A percentile compares a stretch with the other conserved stretches of the same genome.
These are phyloP conservation scores for Scolopax rusticola DNA, from an alignment of 2,797 vertebrate species.

Conservation along the genomic window DNA sequence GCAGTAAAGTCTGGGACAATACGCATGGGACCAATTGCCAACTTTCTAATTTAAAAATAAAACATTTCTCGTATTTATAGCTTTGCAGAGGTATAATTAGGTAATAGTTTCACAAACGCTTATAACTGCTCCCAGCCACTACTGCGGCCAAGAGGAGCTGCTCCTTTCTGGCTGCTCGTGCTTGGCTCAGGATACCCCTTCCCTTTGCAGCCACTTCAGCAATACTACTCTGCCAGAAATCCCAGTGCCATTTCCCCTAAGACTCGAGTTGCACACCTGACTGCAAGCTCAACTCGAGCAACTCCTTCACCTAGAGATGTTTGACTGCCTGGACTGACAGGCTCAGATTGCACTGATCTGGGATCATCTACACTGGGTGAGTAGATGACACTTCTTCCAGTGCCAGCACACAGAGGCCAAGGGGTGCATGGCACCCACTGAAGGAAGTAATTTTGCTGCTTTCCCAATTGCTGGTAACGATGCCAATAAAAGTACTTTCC, in stretches of 20 bases:
- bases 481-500: background rate
- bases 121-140: background rate
- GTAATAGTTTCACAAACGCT: background rate
- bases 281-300: background rate
- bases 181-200: background rate
- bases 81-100: background rate
- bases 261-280: background rate
- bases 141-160: background rate
- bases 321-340: too few species aligned
- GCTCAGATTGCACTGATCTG: background rate
- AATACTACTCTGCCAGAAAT: background rate
- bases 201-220: background rate
- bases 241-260: accelerated
- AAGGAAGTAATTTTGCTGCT: background rate
- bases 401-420: background rate
- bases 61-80: background rate
- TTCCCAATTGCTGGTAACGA: accelerated
- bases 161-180: background rate
- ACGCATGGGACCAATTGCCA: background rate
- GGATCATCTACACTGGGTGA: accelerated
- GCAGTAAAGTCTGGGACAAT: background rate
- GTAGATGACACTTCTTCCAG: accelerated
- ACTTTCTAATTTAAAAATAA: background rate
- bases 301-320: background rate
- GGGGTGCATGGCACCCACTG: accelerated